Base-by-base conservation (phyloP, 2,113 vertebrate genomes). In the Noturus placidus region DNA sequence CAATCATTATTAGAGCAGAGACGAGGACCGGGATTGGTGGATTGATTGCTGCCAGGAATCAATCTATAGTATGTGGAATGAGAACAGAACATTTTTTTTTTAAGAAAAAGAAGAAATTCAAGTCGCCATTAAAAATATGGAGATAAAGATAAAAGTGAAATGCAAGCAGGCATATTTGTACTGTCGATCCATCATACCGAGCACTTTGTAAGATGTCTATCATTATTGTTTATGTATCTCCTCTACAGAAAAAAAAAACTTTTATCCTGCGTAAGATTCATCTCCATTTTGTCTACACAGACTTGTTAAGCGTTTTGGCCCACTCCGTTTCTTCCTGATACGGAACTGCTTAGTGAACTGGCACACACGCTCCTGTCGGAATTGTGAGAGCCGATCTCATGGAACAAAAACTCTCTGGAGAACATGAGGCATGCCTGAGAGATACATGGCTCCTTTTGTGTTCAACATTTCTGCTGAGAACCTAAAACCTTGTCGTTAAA, bases 31-130 rank as follows among this genome's bases (percentile, higher is more conserved):
- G 11, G 82, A 88, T 83, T 79, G 67, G 70, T 87, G 74, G 77
- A 88, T 81, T 88, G 91, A 91, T 89, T 88, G 89, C 81, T 52
- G 76, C 33, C 30, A 63, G 69, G 72, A 90, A 89, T 89, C 70
- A 87, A 89, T 91, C 90, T 83, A 82, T 86, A 80, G 86, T 85
- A 50, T 61, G 74, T 63, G 69, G 74, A 78, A 77, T 65, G 59
- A 74, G 46, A 86, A 83, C 89, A 89, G 77, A 89, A 56, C 3
- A 38, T 38, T 38, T 38, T 2, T 38, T 38, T 38, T 46, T 4
- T 54, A 30, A 79, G 81, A 42, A 59, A 88, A 89, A 87, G 57
- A 78, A 85, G 81, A 84, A 91, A 87, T 67, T 88, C 59, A 88
- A 82, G 78, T 59, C 85, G 59, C 82, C 82, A 87, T 78, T 67